Conservation (phyloP, 2,113 vertebrate species). For the Zootoca vivipara region DNA sequence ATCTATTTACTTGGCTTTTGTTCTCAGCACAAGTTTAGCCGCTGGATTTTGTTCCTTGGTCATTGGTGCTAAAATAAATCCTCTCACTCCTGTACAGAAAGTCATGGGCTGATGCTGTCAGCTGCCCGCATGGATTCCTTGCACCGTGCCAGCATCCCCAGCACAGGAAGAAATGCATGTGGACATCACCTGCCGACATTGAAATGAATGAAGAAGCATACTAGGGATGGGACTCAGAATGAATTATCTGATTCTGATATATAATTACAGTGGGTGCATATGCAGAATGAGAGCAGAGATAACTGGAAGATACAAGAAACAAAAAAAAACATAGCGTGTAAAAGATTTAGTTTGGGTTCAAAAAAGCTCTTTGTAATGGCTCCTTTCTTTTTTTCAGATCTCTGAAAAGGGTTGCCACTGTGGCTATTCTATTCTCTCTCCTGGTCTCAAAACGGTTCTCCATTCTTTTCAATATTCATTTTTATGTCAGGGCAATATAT, state of each 20-base stretch:
- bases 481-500: slow-evolving; percentile 73
- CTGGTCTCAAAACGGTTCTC: slow-evolving; percentile 61
- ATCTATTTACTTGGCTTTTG: background rate
- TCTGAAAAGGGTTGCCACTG: slow-evolving; percentile 14
- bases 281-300: background rate
- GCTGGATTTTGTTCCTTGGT: background rate
- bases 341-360: background rate
- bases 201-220: background rate
- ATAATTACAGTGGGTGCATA: background rate
- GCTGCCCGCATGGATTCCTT: background rate
- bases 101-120: background rate
- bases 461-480: slow-evolving; percentile 74
- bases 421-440: slow-evolving; percentile 47
- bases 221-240: background rate
- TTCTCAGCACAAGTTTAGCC: background rate
- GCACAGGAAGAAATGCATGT: background rate
- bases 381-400: background rate
- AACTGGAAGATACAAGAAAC: background rate
- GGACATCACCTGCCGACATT: background rate
- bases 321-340: background rate
- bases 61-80: background rate
- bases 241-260: background rate
- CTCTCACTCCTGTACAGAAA: background rate
- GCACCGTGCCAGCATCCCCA: background rate
- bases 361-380: background rate